These are phyloP conservation scores for Arbacia lixula DNA, from an alignment of 53 echinoderm and acorn worm genomes.

Conservation along the genomic window DNA sequence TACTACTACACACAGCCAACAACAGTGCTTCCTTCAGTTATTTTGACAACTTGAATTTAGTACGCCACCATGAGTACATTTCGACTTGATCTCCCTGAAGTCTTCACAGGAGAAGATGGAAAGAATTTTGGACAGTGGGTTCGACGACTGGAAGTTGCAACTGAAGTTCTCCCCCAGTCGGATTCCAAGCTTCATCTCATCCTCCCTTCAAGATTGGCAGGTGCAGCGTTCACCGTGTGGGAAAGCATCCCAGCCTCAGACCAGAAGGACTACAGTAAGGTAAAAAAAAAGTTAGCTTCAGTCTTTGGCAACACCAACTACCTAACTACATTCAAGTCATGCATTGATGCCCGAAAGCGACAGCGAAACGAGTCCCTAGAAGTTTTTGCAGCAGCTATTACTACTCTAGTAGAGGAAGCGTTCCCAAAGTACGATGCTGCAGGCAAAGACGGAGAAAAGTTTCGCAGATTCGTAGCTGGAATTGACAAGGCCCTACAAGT, in stretches of 20 bases:
- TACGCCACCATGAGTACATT: background rate
- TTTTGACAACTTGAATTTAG: too few relatives aligned
- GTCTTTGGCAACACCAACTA: constrained; percentile 36
- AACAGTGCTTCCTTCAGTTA: too few relatives aligned
- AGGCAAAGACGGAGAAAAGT: constrained; percentile 20
- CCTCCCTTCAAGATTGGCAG: constrained; percentile 53
- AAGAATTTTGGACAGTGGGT: constrained; percentile 44
- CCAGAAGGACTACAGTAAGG: constrained; percentile 44
- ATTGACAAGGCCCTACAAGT: background rate
- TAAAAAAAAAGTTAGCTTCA: background rate
- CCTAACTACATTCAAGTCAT: constrained; percentile 34
- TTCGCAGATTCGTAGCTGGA: constrained; percentile 7
- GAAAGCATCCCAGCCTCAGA: constrained; percentile 43
- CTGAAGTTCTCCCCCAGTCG: too few relatives aligned
- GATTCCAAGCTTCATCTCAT: too few relatives aligned
- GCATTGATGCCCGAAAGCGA: constrained; percentile 34
- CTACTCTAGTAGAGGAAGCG: background rate
- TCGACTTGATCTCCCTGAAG: constrained; percentile 21
- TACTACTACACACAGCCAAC: too few relatives aligned
- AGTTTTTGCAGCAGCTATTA: constrained; percentile 39
- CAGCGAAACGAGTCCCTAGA: background rate
- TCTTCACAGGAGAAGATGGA: constrained; percentile 30
- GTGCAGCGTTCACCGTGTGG: constrained; percentile 61
- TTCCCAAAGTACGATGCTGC: background rate
- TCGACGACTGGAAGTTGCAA: constrained; percentile 46